Base-by-base conservation (phyloP, 1,140 invertebrate genomes). In the Zaprionus inermis region DNA sequence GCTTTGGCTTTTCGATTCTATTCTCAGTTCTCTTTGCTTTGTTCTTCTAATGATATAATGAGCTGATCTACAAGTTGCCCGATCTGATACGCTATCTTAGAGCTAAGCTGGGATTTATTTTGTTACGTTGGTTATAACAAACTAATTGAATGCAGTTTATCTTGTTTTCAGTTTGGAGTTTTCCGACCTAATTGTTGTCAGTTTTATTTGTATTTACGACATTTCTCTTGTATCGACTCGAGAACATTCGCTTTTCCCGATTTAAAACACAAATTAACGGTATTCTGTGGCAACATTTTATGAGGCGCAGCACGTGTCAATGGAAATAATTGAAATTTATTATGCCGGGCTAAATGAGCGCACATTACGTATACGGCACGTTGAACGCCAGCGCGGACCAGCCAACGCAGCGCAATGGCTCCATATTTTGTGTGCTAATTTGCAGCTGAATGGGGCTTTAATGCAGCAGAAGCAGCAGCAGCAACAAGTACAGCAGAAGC, bases 361-460 rank as follows among this genome's bases (percentile, higher is more conserved):
- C 60, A 52, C 51, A 63, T 71, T 56, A 57, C 38, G 68, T 72
- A 76, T 69, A 69, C 78, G 78, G 65, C 11, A 11, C 63, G 60
- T 59, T 51, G 16, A 51, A 56, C 56, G 5, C 2, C 28, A 44
- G 38, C 46, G 16, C 32, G 34, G 5, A 1, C 20, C 59, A 16
- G 14, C 34, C 34, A 32, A 14, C 51, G 60, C 65, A 24, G 44
- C 20, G 14, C 38, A 41, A 44, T 44, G 38, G 64, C 66, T 69
- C 38, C 69, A 76, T 74, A 74, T 79, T 72, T 76, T 82, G 55
- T 82, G 72, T 57, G 67, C 83, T 88, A 86, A 86, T 88, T 82
- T 86, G 72, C 76, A 79, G 76, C 56, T 86, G 82, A 86, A 86
- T 82, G 72, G 65, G 59, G 82, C 81, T 60, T 76, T 65, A 85